Percentiles rank a stretch among this genome's conserved stretches.
Conservation (phyloP, 2,797 vertebrate genomes). For the Sebastes minor region DNA sequence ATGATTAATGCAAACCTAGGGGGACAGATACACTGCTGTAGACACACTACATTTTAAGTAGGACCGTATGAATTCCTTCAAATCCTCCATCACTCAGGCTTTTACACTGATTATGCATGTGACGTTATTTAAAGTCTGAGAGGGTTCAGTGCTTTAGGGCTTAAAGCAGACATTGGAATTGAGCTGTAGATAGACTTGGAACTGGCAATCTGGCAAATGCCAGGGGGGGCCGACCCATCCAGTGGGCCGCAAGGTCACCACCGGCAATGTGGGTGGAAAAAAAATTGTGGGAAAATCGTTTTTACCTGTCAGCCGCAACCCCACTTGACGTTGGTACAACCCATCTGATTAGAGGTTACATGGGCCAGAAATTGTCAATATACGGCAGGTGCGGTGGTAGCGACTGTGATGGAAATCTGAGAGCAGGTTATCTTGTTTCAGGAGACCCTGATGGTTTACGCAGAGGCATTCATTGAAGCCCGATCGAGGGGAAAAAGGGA, state of each 20-base stretch:
- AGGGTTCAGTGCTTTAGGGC: not conserved
- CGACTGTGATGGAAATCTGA: not conserved
- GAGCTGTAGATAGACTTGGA: not conserved
- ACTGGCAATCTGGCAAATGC: not conserved
- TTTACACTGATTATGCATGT: slow-evolving; percentile 3
- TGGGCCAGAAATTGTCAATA: not conserved
- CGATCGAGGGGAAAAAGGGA: not conserved
- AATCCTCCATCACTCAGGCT: slow-evolving; percentile 9
- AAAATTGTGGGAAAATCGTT: not conserved
- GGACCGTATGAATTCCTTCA: slow-evolving; percentile 1
- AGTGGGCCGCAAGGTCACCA: not conserved
- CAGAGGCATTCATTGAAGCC: not conserved
- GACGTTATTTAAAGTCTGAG: slow-evolving; percentile 5
- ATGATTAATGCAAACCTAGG: not conserved
- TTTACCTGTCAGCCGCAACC: not conserved
- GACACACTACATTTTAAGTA: not conserved
- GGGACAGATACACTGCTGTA: not conserved
- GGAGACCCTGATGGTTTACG: not conserved
- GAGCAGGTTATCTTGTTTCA: not conserved
- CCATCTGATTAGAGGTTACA: not conserved
- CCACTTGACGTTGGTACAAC: not conserved
- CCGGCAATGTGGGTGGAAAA: not conserved
- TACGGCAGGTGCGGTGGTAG: not conserved
- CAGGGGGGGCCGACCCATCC: not conserved
- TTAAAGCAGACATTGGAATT: slow-evolving; percentile 3